Evolutionary conservation across 2,888 invertebrate species (phyloP).

Genomic region (Drosophila ustulata): DNA sequence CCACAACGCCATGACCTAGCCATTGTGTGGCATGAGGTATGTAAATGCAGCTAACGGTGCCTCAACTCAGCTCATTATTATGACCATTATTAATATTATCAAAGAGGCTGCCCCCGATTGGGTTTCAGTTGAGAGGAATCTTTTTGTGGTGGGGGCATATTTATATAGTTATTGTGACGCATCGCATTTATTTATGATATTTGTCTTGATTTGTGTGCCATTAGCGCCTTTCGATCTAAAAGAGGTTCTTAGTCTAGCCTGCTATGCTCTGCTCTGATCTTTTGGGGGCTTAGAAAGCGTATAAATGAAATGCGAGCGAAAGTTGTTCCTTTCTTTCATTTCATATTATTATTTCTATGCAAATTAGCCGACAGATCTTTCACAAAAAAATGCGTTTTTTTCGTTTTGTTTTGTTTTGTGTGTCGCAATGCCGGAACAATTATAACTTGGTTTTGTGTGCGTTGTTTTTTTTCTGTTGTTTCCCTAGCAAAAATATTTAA

Average conservation of each 20-base stretch:
- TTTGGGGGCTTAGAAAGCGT: conserved; percentile 54
- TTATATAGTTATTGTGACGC: conserved; percentile 10
- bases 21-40: conserved; percentile 48
- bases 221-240: conserved; percentile 54
- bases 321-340: conserved; percentile 49
- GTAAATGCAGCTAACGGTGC: conserved; percentile 53
- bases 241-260: conserved; percentile 17
- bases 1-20: conserved; percentile 53
- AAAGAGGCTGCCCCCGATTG: conserved; percentile 33
- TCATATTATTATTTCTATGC: conserved; percentile 66
- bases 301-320: conserved; percentile 57
- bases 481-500: conserved; percentile 46
- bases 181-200: conserved; percentile 42
- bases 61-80: conserved; percentile 26
- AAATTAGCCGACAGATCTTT: conserved; percentile 55
- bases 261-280: neutral
- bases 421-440: conserved; percentile 41
- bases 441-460: conserved; percentile 26
- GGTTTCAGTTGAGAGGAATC: conserved; percentile 7
- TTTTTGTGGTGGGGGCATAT: neutral
- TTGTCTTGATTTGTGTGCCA: conserved; percentile 49
- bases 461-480: conserved; percentile 9
- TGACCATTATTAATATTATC: conserved; percentile 23
- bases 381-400: conserved; percentile 20
- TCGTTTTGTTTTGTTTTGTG: conserved; percentile 32